A percentile compares a stretch with the other conserved stretches of the same genome.
Conservation (phyloP, 2,797 vertebrate genomes). For the Todus mexicanus region DNA sequence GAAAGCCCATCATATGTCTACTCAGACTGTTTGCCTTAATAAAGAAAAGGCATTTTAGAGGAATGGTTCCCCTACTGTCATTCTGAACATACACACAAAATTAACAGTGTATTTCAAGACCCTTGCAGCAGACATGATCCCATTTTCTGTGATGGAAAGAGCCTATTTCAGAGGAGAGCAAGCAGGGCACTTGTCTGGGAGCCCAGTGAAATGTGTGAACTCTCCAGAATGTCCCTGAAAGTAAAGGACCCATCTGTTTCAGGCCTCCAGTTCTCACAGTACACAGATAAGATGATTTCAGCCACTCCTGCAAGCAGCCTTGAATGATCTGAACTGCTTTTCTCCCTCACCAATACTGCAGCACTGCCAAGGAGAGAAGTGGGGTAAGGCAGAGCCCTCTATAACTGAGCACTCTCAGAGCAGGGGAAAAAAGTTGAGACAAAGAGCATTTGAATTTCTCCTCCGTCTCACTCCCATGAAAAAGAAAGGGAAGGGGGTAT, state of each 20-base stretch:
- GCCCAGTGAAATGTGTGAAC: background rate
- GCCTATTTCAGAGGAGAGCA: background rate
- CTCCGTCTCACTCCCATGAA: background rate
- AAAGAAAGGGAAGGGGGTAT: rapidly evolving
- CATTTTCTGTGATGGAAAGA: background rate
- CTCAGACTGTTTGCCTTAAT: background rate
- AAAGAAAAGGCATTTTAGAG: background rate
- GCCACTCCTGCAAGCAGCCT: background rate
- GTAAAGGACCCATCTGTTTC: background rate
- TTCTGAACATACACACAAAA: background rate
- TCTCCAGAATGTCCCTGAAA: background rate
- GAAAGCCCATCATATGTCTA: background rate
- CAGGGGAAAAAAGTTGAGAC: rapidly evolving
- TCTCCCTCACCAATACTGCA: background rate
- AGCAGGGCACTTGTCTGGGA: background rate
- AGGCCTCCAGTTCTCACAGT: background rate
- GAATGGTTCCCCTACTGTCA: background rate
- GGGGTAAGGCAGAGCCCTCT: background rate
- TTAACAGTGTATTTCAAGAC: background rate
- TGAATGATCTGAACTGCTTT: background rate
- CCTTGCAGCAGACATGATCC: background rate
- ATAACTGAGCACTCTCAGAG: background rate
- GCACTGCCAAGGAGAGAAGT: background rate
- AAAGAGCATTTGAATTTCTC: background rate
- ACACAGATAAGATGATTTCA: background rate